phyloP scores from a whole-genome alignment of 2,113 vertebrate species.

The Xenopus laevis region DNA sequence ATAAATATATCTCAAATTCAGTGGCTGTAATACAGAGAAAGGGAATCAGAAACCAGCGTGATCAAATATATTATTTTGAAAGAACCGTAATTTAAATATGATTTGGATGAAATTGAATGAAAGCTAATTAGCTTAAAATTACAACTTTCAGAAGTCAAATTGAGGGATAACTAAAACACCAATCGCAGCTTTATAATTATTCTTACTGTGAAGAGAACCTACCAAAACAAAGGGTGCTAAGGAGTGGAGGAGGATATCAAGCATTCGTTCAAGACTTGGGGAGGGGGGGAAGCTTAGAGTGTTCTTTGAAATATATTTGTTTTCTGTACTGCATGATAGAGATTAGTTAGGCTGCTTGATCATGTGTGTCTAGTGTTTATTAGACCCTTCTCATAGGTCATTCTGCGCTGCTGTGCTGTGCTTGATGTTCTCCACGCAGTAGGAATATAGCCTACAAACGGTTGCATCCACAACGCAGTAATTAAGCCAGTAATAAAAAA shows the following conservation, averaged over 20 bases:
- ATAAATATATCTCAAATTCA: neutral
- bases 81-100: neutral
- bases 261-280: neutral
- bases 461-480: too few relatives aligned
- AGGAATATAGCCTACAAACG: too few relatives aligned
- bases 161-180: constrained; percentile 3
- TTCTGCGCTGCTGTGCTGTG: too few relatives aligned
- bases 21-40: neutral
- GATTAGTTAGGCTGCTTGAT: too few relatives aligned
- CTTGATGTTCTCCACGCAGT: too few relatives aligned
- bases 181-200: neutral
- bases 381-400: too few relatives aligned
- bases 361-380: too few relatives aligned
- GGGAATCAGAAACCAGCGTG: neutral
- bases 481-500: too few relatives aligned
- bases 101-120: constrained; percentile 1
- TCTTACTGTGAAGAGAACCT: neutral
- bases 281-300: neutral
- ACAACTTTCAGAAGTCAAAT: constrained; percentile 2
- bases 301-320: too few relatives aligned
- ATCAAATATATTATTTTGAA: neutral
- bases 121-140: neutral
- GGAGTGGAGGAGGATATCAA: neutral
- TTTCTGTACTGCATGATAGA: too few relatives aligned
- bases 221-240: neutral